phyloP scores from a whole-genome alignment of 2,113 vertebrate genomes.

The Solea senegalensis region DNA sequence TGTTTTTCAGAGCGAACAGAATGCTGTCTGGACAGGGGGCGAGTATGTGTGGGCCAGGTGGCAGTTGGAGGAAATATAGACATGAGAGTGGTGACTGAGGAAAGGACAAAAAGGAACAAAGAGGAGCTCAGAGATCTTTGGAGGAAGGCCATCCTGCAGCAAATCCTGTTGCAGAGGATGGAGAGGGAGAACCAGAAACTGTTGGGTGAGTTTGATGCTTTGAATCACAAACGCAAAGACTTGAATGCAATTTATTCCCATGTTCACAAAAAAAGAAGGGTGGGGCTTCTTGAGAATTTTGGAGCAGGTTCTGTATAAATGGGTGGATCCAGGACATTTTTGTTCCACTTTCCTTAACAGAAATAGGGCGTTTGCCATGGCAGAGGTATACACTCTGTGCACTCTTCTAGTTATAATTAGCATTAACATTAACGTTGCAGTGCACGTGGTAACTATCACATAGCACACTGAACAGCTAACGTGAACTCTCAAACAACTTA shows the following conservation, averaged over 20 bases:
- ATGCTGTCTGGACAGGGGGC: slow-evolving; percentile 80
- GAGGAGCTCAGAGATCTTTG: slow-evolving; percentile 91
- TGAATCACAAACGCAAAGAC: background rate
- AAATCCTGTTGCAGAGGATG: slow-evolving; percentile 96
- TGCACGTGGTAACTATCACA: background rate
- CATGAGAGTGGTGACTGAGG: slow-evolving; percentile 84
- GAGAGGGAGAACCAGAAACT: slow-evolving; percentile 97
- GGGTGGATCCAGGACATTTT: background rate
- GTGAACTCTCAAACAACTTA: background rate
- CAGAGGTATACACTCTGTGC: background rate
- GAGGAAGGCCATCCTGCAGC: slow-evolving; percentile 95
- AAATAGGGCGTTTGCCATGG: background rate
- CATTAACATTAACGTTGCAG: background rate
- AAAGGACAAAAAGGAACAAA: slow-evolving; percentile 82
- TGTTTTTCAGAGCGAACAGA: slow-evolving; percentile 85
- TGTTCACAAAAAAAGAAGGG: background rate
- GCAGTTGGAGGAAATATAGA: slow-evolving; percentile 78
- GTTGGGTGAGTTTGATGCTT: slow-evolving; percentile 83
- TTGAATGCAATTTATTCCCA: background rate
- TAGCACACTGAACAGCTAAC: background rate
- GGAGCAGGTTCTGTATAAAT: background rate
- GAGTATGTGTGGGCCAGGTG: slow-evolving; percentile 62
- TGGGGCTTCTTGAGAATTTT: background rate
- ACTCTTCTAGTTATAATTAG: background rate
- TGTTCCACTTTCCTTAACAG: background rate